These are phyloP conservation scores for Pygocentrus nattereri DNA, from an alignment of 2,797 vertebrate genomes.

Conservation along the genomic window DNA sequence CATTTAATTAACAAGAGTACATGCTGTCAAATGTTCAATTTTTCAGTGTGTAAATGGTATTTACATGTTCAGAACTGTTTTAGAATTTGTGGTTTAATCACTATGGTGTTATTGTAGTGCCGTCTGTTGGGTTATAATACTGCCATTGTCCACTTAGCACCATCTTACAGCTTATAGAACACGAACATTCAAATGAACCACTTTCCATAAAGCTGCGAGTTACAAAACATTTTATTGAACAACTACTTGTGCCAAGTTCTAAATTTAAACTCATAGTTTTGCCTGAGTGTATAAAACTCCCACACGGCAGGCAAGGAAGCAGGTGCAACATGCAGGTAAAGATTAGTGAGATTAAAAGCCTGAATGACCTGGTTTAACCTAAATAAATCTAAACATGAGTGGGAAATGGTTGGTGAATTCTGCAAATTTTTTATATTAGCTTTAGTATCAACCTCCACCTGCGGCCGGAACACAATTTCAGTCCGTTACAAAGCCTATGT, in stretches of 20 bases:
- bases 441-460: too few relatives aligned
- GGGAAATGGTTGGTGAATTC: background rate
- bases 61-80: slow-evolving; percentile 67
- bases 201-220: slow-evolving; percentile 64
- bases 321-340: background rate
- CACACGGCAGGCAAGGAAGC: background rate
- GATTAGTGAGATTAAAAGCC: background rate
- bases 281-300: slow-evolving; percentile 23
- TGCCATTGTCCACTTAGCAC: slow-evolving; percentile 69
- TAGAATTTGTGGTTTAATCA: slow-evolving; percentile 55
- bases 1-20: background rate
- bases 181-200: slow-evolving; percentile 77
- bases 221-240: slow-evolving; percentile 67
- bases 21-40: slow-evolving; percentile 50
- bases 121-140: slow-evolving; percentile 62
- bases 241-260: slow-evolving; percentile 58
- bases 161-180: slow-evolving; percentile 65
- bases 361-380: background rate
- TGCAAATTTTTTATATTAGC: background rate
- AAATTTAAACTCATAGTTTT: slow-evolving; percentile 58
- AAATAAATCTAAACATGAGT: background rate
- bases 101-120: slow-evolving; percentile 62
- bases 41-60: slow-evolving; percentile 63
- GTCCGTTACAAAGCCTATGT: too few relatives aligned
- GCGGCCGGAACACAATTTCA: background rate